These are phyloP conservation scores for Sebastes oblongus DNA, from an alignment of 2,797 vertebrate species.

Conservation along the genomic window DNA sequence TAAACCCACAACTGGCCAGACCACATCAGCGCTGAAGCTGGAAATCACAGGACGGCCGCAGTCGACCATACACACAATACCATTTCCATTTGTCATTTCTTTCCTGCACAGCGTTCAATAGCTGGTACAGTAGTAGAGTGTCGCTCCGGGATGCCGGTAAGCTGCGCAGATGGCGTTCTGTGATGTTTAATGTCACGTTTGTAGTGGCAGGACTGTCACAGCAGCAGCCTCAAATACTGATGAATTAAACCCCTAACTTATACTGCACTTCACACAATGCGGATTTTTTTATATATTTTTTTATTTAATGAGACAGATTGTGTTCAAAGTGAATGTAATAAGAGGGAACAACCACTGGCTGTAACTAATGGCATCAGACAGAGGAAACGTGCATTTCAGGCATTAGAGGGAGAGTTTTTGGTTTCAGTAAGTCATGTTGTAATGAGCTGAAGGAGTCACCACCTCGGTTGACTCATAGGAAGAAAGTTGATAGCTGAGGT, in stretches of 20 bases:
- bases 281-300: constrained; percentile 41
- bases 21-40: constrained; percentile 71
- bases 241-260: constrained; percentile 28
- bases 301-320: constrained; percentile 62
- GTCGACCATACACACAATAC: constrained; percentile 64
- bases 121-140: constrained; percentile 14
- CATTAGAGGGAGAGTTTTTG: constrained; percentile 45
- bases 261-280: constrained; percentile 48
- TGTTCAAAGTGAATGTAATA: constrained; percentile 64
- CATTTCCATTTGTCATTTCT: constrained; percentile 69
- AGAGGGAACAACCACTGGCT: constrained; percentile 53
- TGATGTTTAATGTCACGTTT: constrained; percentile 70
- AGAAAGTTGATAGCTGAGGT: constrained; percentile 66
- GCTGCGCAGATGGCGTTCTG: constrained; percentile 52
- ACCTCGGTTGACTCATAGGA: constrained; percentile 63
- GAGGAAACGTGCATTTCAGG: constrained; percentile 48
- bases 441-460: constrained; percentile 64
- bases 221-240: constrained; percentile 22
- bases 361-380: constrained; percentile 58
- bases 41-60: constrained; percentile 67
- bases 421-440: constrained; percentile 65
- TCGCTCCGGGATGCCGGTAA: constrained; percentile 38
- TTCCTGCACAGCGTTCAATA: constrained; percentile 47
- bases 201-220: constrained; percentile 57
- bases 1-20: constrained; percentile 71